A percentile compares a stretch with the other conserved stretches of the same genome.
Evolutionary conservation across 2,797 vertebrate species (phyloP).

Genomic region (Peromyscus aztecus): DNA sequence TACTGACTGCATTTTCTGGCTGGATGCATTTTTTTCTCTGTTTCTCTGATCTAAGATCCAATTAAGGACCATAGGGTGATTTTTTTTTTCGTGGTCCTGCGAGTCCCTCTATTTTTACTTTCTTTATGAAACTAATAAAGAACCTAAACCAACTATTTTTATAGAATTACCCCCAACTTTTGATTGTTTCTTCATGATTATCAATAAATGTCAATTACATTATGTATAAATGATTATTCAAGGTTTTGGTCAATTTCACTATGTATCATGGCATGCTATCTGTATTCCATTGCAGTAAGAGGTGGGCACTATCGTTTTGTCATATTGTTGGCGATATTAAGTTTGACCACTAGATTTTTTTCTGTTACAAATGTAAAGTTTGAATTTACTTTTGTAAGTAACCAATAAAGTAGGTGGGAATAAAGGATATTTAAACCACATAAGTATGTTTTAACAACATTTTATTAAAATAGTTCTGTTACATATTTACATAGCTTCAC

Average conservation of each 20-base stretch:
- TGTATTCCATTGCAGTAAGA: neutral
- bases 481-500: rapidly evolving
- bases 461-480: neutral
- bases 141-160: neutral
- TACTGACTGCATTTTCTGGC: too few species aligned
- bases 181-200: neutral
- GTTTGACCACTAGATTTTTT: neutral
- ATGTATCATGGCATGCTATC: rapidly evolving
- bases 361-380: neutral
- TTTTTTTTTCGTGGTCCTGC: neutral
- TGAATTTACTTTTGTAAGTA: neutral
- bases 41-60: neutral
- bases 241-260: neutral
- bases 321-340: neutral
- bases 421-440: neutral
- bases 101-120: neutral
- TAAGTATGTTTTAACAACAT: neutral
- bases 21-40: neutral
- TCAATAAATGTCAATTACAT: neutral
- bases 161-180: neutral
- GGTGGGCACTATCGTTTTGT: neutral
- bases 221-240: neutral
- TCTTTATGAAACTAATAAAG: neutral
- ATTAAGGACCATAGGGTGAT: neutral
- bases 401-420: neutral